These are phyloP conservation scores for Portevinia maculata DNA, from an alignment of 2,888 invertebrate species.

Conservation along the genomic window DNA sequence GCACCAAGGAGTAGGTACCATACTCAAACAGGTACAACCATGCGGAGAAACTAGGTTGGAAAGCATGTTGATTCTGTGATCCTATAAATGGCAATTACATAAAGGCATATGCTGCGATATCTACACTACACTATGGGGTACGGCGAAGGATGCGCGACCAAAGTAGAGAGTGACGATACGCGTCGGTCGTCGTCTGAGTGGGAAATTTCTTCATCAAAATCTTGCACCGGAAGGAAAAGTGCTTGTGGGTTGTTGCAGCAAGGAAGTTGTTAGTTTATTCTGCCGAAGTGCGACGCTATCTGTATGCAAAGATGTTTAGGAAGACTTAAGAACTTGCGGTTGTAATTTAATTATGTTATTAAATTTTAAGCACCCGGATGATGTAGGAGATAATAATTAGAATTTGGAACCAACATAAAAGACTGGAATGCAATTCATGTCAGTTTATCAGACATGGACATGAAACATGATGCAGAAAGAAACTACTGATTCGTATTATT, in stretches of 20 bases:
- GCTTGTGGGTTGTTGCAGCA: neutral
- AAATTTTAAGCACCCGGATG: neutral
- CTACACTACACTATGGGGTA: constrained; percentile 2
- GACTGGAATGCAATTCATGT: too few relatives aligned
- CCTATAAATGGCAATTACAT: constrained; percentile 62
- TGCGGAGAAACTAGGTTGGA: constrained; percentile 6
- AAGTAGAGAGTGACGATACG: constrained; percentile 36
- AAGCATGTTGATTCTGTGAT: constrained; percentile 27
- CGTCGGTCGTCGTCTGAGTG: constrained; percentile 21
- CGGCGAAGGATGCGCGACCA: constrained; percentile 43
- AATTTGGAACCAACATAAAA: neutral
- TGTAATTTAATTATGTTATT: constrained; percentile 31
- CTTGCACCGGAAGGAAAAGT: constrained; percentile 4
- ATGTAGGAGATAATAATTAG: constrained; percentile 1
- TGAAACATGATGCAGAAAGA: too few relatives aligned
- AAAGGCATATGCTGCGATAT: constrained; percentile 55
- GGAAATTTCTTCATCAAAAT: constrained; percentile 67
- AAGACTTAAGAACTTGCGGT: constrained; percentile 12
- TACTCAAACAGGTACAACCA: neutral
- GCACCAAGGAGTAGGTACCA: constrained; percentile 40
- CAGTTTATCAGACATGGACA: too few relatives aligned
- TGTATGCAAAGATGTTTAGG: constrained; percentile 4
- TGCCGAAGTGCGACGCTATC: neutral
- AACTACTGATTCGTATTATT: too few relatives aligned
- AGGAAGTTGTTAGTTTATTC: constrained; percentile 8